Base-by-base conservation (phyloP, 2,797 vertebrate genomes). In the Sebastes vulpes region DNA sequence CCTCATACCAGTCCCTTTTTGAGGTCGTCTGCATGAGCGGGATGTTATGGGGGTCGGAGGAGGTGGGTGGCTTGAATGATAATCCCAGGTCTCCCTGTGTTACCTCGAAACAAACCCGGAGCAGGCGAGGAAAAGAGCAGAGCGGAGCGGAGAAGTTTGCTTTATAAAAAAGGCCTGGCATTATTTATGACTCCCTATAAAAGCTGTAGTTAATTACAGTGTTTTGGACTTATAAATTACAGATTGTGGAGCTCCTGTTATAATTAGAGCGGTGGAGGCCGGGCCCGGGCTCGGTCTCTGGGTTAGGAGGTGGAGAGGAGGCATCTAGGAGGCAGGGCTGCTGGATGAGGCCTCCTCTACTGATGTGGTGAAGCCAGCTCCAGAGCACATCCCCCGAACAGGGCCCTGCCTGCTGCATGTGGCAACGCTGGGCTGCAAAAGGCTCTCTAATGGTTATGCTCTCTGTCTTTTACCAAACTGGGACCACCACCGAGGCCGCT, bases 181-280 rank as follows among this genome's bases (percentile, higher is more conserved):
- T 96, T 96, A 96, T 96, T 96, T 95, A 96, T 94, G 95, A 96
- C 91, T 92, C 89, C 88, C 95, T 93, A 93, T 95, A 96, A 97
- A 95, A 95, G 88, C 92, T 91, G 90, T 81, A 91, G 91, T 94
- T 96, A 97, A 97, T 96, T 95, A 96, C 93, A 96, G 94, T 94
- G 92, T 95, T 93, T 95, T 88, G 81, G 93, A 93, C 90, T 95
- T 95, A 96, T 96, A 96, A 96, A 97, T 96, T 96, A 96, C 95
- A 96, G 95, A 95, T 96, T 92, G 94, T 88, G 88, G 83, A 94
- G 88, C 86, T 94, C 79, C 92, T 77, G 90, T 92, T 96, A 95
- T 96, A 97, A 96, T 97, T 96, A 97, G 92, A 95, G 93, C 77
- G 6, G 81, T 68, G 77, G 79, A 94, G 89, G 89, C 89, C 53